Percentiles rank a stretch among this genome's conserved stretches.
phyloP scores from a whole-genome alignment of 2,113 vertebrate genomes.

The Epinephelus cyanopodus region DNA sequence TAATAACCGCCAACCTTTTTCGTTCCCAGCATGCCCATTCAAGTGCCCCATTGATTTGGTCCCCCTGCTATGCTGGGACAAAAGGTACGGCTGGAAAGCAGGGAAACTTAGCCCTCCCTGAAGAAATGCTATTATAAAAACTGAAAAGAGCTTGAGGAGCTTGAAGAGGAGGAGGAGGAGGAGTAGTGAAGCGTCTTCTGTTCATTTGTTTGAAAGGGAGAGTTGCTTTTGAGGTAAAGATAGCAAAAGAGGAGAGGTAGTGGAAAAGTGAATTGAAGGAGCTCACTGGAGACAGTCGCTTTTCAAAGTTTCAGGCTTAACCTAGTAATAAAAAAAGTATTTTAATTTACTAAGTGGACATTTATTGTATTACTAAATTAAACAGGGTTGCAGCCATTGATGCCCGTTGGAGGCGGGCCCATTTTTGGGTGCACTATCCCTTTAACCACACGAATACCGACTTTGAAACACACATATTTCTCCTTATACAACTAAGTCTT shows the following conservation, averaged over 20 bases:
- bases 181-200: conserved; percentile 27
- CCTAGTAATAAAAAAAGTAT: background rate
- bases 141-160: conserved; percentile 53
- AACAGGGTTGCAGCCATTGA: background rate
- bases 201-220: conserved; percentile 32
- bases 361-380: background rate
- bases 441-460: no score
- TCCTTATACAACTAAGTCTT: no score
- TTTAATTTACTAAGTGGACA: background rate
- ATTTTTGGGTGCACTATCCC: no score
- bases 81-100: conserved; percentile 58
- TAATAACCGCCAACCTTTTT: conserved; percentile 2
- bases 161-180: conserved; percentile 15
- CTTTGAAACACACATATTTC: no score
- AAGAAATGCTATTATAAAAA: conserved; percentile 57
- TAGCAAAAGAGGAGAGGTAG: background rate
- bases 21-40: conserved; percentile 44
- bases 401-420: no score
- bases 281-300: background rate
- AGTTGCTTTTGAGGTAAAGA: conserved; percentile 26
- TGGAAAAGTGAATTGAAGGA: conserved; percentile 7
- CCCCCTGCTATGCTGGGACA: conserved; percentile 45
- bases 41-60: conserved; percentile 62
- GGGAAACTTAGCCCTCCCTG: conserved; percentile 36
- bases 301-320: background rate